Evolutionary conservation across 2,888 invertebrate species (phyloP), one percentile per base, ranked within the genome.

Genomic region (Diarsia brunnea): DNA sequence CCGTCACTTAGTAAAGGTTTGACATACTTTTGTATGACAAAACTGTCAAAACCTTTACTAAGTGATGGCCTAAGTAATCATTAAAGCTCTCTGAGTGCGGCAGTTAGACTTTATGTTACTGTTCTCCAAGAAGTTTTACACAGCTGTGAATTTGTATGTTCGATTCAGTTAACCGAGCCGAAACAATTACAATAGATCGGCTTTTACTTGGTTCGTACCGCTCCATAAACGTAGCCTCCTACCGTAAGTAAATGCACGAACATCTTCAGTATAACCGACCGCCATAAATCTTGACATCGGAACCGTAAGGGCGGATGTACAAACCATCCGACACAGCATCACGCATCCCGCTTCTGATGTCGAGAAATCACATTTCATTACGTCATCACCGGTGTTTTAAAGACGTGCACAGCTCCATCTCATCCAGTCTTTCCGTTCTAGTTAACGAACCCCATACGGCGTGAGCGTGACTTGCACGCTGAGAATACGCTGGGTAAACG

Each of bases 351-450:
- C n/a, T 38, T 38, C 38, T 8, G 38, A 38, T 38, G 38, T 38
- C 38, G 38, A 38, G 24, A 49, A 77, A 77, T 12, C 12, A 8
- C 0, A 51, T 45, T 51, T 24, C 19, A 53, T 68, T 4, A 21
- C 47, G 21, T 31, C 58, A 27, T 49, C 45, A 60, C 43, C 27
- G 81, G 75, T 21, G 43, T 51, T 69, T 78, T 38, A 55, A 12
- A 66, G 21, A 24, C 55, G 24, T 65, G 43, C 78, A 55, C 64
- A 55, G 31, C 53, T 70, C 31, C 19, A 45, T 84, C 43, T 79
- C 43, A 79, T 66, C 47, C 31, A 55, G 58, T 61, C 19, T 71
- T 79, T 84, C 65, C 79, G 49, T 84, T 79, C 84, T 79, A 79
- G 79, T 68, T 79, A 47, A 66, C 38, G 63, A 64, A 66, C 61